Conservation (phyloP, 2,888 invertebrate species). For the Thereva unica region DNA sequence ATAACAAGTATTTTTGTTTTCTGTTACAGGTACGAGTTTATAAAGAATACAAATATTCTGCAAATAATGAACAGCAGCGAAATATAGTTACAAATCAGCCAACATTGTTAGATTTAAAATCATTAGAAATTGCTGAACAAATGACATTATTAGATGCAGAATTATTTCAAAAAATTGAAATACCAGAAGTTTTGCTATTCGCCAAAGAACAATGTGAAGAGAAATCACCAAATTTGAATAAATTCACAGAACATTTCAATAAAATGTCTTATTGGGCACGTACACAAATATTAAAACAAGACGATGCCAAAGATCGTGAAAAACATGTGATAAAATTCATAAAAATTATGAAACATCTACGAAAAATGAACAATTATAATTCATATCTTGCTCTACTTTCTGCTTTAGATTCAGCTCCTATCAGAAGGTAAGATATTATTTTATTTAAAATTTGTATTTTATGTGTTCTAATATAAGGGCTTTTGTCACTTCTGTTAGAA, state of each 20-base stretch:
- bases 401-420: constrained; percentile 95
- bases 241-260: constrained; percentile 98
- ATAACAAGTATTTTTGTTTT: constrained; percentile 23
- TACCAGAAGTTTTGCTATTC: constrained; percentile 96
- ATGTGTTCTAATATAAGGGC: not conserved
- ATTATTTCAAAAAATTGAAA: constrained; percentile 93
- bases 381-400: constrained; percentile 95
- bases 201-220: constrained; percentile 97
- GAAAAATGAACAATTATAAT: constrained; percentile 98
- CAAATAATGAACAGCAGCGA: constrained; percentile 59
- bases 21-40: constrained; percentile 49
- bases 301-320: constrained; percentile 93
- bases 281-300: constrained; percentile 87
- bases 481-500: no score
- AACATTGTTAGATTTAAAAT: constrained; percentile 88
- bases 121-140: constrained; percentile 94
- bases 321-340: constrained; percentile 93
- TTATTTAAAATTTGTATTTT: not conserved
- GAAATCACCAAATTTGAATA: constrained; percentile 91
- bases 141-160: constrained; percentile 97
- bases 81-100: constrained; percentile 64
- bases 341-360: constrained; percentile 96
- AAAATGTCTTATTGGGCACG: constrained; percentile 99
- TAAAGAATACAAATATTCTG: constrained; percentile 54
- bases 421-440: constrained; percentile 58